Evolutionary conservation across 2,797 vertebrate species (phyloP), one percentile per base, ranked within the genome.

Genomic region (Labeo calbasu): DNA sequence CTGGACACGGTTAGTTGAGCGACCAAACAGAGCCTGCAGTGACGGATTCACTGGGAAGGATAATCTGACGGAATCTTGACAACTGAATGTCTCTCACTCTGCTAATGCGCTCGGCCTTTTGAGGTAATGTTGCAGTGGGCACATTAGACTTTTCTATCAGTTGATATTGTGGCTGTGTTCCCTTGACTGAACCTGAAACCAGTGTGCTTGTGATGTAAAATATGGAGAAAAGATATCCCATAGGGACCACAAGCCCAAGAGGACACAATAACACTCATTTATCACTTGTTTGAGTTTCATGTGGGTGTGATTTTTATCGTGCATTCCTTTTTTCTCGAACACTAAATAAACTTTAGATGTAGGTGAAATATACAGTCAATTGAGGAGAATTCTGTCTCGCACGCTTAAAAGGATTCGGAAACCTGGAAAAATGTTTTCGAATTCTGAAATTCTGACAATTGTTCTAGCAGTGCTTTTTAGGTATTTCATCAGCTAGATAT

Each of bases 1-100:
- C 77, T 53, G 68, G 81, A 53, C 50, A 53, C 51, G 66, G 32
- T 75, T 48, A 81, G 53, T n/a, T 75, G 68, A 83, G 61, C 85
- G 72, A 63, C 65, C n/a, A 69, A 85, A 78, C 70, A 55, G 61
- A 66, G 72, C 53, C 46, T 59, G 53, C 59, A 69, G 77, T 69
- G 80, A 68, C 57, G 69, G 76, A 66, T 19, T 82, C 28, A 70
- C 21, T 19, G 48, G 23, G 63, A 69, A 77, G 23, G n/a, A 73
- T 88, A 78, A 78, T 70, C 80, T 61, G 23, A 53, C 55, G 36
- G 66, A 85, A 77, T 86, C 73, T 79, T 77, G 77, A 77, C 84
- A 85, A 50, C 51, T 61, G 11, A 43, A 51, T 12, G 50, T 68
- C 66, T 78, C 68, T 55, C 80, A 69, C 40, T 55, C n/a, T 57